phyloP scores from a whole-genome alignment of 2,888 invertebrate species.

The Serrognathus titanus region DNA sequence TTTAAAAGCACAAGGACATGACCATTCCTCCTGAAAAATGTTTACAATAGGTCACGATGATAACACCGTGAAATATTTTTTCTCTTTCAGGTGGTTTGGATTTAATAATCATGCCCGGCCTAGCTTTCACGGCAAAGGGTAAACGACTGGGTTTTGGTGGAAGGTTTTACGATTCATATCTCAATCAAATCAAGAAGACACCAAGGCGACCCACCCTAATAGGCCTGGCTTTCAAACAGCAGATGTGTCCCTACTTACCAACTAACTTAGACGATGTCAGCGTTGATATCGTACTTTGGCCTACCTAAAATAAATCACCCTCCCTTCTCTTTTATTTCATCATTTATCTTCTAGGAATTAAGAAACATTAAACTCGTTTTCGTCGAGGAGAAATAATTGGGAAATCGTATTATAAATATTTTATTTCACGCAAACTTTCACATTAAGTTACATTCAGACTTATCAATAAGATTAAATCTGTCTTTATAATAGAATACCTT shows the following conservation, averaged over 20 bases:
- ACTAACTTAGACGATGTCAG: conserved; percentile 66
- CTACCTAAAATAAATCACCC: conserved; percentile 23
- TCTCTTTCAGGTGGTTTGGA: conserved; percentile 73
- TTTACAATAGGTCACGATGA: too few species aligned
- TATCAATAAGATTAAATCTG: conserved; percentile 9
- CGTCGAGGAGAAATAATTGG: too few species aligned
- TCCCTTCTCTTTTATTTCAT: conserved; percentile 6
- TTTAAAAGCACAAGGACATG: too few species aligned
- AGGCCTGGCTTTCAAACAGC: conserved; percentile 79
- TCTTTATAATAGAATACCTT: too few species aligned
- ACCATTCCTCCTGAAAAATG: too few species aligned
- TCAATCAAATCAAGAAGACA: conserved; percentile 47
- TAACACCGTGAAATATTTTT: neutral
- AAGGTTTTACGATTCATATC: conserved; percentile 89
- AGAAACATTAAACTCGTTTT: too few species aligned
- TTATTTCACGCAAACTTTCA: conserved; percentile 15
- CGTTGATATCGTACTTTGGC: conserved; percentile 66
- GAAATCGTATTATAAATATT: conserved; percentile 1
- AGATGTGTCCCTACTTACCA: conserved; percentile 72
- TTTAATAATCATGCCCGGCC: conserved; percentile 85
- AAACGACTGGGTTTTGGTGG: conserved; percentile 83
- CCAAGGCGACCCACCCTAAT: conserved; percentile 50
- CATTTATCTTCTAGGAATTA: neutral
- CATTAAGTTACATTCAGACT: conserved; percentile 29
- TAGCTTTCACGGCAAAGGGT: conserved; percentile 76